Conservation (phyloP, 2,113 vertebrate species). For the Pitta sordida region DNA sequence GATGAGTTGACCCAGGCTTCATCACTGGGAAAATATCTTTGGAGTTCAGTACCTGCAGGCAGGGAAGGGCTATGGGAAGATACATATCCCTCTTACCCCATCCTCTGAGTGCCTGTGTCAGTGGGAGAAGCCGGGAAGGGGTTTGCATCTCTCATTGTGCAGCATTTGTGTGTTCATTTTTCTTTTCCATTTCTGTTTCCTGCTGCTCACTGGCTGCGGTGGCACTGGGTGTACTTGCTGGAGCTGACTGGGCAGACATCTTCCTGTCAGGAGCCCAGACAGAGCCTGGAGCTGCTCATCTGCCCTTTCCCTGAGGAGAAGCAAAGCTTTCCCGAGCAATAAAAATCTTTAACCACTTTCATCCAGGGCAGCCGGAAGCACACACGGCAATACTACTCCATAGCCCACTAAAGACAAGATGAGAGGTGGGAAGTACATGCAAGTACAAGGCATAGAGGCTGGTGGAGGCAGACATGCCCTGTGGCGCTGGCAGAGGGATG, state of each 20-base stretch:
- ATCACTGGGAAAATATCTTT: not conserved
- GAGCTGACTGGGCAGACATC: not conserved
- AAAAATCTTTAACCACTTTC: not conserved
- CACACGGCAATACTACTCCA: not conserved
- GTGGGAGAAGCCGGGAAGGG: not conserved
- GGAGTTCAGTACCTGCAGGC: not conserved
- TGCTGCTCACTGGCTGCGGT: not conserved
- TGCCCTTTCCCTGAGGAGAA: not conserved
- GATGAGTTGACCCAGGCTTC: not conserved
- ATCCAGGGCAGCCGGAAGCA: not conserved
- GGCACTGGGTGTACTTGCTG: not conserved
- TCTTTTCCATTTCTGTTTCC: not conserved
- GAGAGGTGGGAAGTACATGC: rapidly evolving
- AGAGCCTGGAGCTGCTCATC: not conserved
- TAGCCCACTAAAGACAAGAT: not conserved
- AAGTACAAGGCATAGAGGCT: not conserved
- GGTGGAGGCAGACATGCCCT: not conserved
- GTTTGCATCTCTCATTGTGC: not conserved
- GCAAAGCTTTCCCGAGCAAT: not conserved
- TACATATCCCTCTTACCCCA: not conserved
- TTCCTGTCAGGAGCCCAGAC: not conserved
- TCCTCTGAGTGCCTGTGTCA: not conserved
- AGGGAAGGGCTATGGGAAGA: not conserved
- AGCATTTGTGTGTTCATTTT: not conserved
- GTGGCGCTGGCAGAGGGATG: rapidly evolving